Base-by-base conservation (phyloP, 2,888 invertebrate genomes). In the Callyntrura sp. region DNA sequence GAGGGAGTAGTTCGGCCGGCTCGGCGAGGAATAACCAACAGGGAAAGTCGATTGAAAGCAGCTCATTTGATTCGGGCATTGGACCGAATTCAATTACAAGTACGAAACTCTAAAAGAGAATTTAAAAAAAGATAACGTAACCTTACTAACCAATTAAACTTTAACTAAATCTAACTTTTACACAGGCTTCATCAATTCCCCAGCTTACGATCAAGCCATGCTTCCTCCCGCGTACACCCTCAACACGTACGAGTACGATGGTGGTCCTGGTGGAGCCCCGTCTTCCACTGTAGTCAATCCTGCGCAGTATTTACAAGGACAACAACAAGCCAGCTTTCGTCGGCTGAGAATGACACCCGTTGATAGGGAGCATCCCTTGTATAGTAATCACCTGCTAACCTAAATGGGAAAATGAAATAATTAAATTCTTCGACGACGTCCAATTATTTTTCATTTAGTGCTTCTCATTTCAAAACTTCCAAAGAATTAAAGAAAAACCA, bases 331-430 rank as follows among this genome's bases (percentile, higher is more conserved):
- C 60, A 93, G 92, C 55, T 93, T 93, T 85, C 86, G 93, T 57
- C 90, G 93, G 17, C 88, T 93, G 28, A 83, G 93, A 62, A 93
- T 93, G 93, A 92, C 92, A 48, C 90, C 92, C 20, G 93, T 91
- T 6, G 93, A 93, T 82, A 88, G 93, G 70, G 93, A 93, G 73
- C 93, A 93, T 92, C 93, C 93, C n/a, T 88, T 93, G 14, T 93
- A 93, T 86, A 93, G 93, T 86, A 93, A 93, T 85, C 93, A 93
- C 90, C 92, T 93, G 48, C 78, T 93, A 28, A 93, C 93, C 43
- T 93, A 92, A 87, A 84, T 23, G 51, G 11, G 6, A 35, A 48
- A 35, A 81, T 25, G 48, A 62, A 23, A 9, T 9, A 23, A 62
- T 9, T 62, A 23, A 25, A 25, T 62, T 20, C n/a, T n/a, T n/a